Evolutionary conservation across 2,797 vertebrate genomes (phyloP), one percentile per base, ranked within the genome.

Genomic region (Enteromius anoplus): DNA sequence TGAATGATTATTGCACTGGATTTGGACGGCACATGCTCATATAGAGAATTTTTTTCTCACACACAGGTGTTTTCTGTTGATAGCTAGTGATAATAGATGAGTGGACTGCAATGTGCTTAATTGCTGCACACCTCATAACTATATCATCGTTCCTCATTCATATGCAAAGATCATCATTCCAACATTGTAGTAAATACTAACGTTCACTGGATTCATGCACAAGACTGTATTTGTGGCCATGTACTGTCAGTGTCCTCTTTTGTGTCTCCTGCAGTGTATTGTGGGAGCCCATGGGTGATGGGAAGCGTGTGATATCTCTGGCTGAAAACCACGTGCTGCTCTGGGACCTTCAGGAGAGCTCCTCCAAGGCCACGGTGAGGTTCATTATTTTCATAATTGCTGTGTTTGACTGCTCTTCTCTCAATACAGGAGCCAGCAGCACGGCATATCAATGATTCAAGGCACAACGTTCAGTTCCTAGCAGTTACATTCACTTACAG

Each of bases 281-380:
- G 23, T 99, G 98, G 98, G 98, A 99, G 88, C 98, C 98, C 6
- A 95, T 98, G 95, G 96, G 98, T 64, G 97, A 99, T 0, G 98
- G 98, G 73, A 97, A 95, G 91, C 97, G 93, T 53, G 84, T 98
- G 88, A 94, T 99, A 92, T 97, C 98, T 0, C 89, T 99, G 95
- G 96, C 96, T 23, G 98, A 99, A 93, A 99, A 96, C 90, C 95
- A 96, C 32, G 89, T 97, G 71, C 88, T 98, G 89, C 93, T 98
- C 83, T 99, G 97, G 98, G 98, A 99, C 93, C 94, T 99, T 88
- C 95, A 98, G 90, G 95, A 96, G 88, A 98, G 96, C 93, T 96
- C 96, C 85, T 93, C 92, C 89, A 94, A 94, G 90, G 97, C 97
- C 80, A 92, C 89, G 92, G 98, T 99, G 92, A 96, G 95, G 88